phyloP scores from a whole-genome alignment of 2,888 invertebrate species.

The Ophion slaviceki region DNA sequence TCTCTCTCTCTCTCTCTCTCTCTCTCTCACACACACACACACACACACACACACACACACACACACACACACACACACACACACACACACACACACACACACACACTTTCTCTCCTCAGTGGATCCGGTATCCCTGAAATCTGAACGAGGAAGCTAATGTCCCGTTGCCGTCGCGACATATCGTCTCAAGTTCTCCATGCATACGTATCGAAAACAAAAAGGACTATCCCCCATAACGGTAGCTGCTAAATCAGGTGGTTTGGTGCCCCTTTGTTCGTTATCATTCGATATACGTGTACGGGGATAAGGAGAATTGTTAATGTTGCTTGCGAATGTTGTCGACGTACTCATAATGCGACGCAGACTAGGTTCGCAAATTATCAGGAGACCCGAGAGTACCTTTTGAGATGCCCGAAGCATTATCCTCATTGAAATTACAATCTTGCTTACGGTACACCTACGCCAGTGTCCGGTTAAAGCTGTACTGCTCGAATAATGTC shows the following conservation, averaged over 20 bases:
- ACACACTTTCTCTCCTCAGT: background rate
- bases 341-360: constrained; percentile 52
- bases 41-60: no score
- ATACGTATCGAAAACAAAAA: constrained; percentile 40
- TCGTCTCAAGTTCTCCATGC: constrained; percentile 74
- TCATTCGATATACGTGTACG: constrained; percentile 17
- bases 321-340: constrained; percentile 30
- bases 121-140: constrained; percentile 34
- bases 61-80: no score
- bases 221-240: constrained; percentile 1
- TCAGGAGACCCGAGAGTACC: constrained; percentile 35
- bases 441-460: constrained; percentile 24
- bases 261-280: constrained; percentile 24
- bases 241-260: constrained; percentile 18
- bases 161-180: constrained; percentile 74
- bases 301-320: background rate
- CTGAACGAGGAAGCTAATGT: constrained; percentile 75
- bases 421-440: constrained; percentile 34
- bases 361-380: constrained; percentile 50
- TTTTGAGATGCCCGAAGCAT: constrained; percentile 22
- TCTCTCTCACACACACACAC: background rate
- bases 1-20: background rate
- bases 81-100: no score
- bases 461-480: constrained; percentile 9
- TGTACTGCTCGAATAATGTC: background rate